Evolutionary conservation across 2,113 vertebrate species (phyloP).

Genomic region (Carassius auratus): DNA sequence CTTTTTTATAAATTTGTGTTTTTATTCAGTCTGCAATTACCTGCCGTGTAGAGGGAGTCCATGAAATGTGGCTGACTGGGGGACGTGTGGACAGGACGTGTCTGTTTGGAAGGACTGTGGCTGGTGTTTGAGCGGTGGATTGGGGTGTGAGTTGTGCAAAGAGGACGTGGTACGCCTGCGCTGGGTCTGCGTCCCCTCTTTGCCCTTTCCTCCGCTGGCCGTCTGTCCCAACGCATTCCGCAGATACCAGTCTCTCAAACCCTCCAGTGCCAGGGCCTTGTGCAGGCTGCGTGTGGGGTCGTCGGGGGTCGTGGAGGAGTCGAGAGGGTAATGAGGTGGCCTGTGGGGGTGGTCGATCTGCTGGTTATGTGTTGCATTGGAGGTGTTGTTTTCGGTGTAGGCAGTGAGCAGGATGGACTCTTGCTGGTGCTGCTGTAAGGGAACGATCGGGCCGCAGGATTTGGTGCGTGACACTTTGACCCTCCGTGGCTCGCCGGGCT

Average conservation of each 20-base stretch:
- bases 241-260: constrained; percentile 90
- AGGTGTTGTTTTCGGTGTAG: constrained; percentile 53
- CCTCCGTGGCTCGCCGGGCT: constrained; percentile 71
- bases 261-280: constrained; percentile 88
- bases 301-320: constrained; percentile 57
- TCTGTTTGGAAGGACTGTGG: constrained; percentile 71
- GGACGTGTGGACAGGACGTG: constrained; percentile 69
- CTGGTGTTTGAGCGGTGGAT: constrained; percentile 61
- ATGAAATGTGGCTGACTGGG: constrained; percentile 87
- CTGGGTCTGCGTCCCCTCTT: constrained; percentile 62
- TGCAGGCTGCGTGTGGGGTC: constrained; percentile 81
- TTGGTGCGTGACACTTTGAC: constrained; percentile 81
- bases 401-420: constrained; percentile 50
- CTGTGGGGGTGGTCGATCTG: constrained; percentile 45
- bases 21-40: constrained; percentile 60
- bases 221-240: constrained; percentile 77
- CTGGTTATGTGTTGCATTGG: constrained; percentile 60
- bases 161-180: constrained; percentile 68
- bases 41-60: constrained; percentile 82
- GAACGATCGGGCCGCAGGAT: constrained; percentile 80
- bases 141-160: constrained; percentile 68
- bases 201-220: constrained; percentile 51
- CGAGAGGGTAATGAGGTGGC: constrained; percentile 50
- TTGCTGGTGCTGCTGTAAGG: constrained; percentile 67
- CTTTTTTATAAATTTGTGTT: not conserved